phyloP scores from a whole-genome alignment of 1,140 invertebrate species.

The Frieseomelitta varia region DNA sequence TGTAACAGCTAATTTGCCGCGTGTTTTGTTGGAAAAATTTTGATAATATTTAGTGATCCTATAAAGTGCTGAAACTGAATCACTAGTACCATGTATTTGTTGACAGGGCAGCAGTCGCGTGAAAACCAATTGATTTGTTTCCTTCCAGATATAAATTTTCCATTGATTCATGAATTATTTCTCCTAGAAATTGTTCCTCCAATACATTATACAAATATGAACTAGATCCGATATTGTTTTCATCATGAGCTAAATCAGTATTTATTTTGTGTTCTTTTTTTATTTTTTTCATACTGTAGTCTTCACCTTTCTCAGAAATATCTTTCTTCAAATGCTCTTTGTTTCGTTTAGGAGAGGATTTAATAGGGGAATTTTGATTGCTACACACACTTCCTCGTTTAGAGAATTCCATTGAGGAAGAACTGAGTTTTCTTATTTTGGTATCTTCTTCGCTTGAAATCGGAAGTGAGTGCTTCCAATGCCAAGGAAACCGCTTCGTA shows the following conservation, averaged over 20 bases:
- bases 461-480: constrained; percentile 75
- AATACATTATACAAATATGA: constrained; percentile 78
- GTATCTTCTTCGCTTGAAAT: constrained; percentile 75
- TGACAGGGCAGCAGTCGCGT: constrained; percentile 58
- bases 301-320: constrained; percentile 45
- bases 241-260: constrained; percentile 68
- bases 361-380: constrained; percentile 73
- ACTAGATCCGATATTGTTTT: constrained; percentile 74
- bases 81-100: constrained; percentile 67
- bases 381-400: constrained; percentile 73
- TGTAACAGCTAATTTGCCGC: constrained; percentile 32
- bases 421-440: constrained; percentile 59
- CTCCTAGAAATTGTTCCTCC: constrained; percentile 79
- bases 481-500: constrained; percentile 74
- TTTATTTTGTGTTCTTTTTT: constrained; percentile 67
- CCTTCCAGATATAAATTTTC: constrained; percentile 65
- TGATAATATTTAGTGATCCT: constrained; percentile 56
- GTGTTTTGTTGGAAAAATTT: constrained; percentile 49
- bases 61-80: constrained; percentile 59
- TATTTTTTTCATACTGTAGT: constrained; percentile 40
- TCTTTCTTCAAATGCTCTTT: constrained; percentile 69
- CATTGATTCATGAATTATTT: constrained; percentile 65
- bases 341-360: constrained; percentile 73
- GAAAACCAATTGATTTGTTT: constrained; percentile 63
- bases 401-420: constrained; percentile 72